phyloP scores from a whole-genome alignment of 2,888 invertebrate species.

The Baronia brevicornis region DNA sequence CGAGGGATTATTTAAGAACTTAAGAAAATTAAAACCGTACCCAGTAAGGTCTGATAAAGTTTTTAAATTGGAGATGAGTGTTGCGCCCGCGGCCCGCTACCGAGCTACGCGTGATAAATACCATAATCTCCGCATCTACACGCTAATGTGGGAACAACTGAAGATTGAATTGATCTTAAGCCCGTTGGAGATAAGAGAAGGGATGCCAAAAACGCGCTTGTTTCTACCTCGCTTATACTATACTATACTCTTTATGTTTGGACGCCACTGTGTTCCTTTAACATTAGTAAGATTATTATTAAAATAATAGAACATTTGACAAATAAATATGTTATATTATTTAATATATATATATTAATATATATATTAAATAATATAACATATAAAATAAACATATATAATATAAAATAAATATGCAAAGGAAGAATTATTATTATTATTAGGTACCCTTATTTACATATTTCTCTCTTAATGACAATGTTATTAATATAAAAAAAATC shows the following conservation, averaged over 20 bases:
- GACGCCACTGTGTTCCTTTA: too few relatives aligned
- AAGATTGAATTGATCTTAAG: slow-evolving; percentile 8
- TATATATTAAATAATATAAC: too few relatives aligned
- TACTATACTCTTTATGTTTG: slow-evolving; percentile 2
- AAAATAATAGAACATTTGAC: too few relatives aligned
- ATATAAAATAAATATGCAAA: too few relatives aligned
- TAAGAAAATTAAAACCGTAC: slow-evolving; percentile 14
- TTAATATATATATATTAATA: too few relatives aligned
- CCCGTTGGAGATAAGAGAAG: slow-evolving; percentile 5
- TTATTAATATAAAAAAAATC: too few relatives aligned
- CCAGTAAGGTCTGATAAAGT: slow-evolving; percentile 17
- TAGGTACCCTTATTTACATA: too few relatives aligned
- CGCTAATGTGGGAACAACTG: slow-evolving; percentile 33
- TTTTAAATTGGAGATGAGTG: slow-evolving; percentile 27
- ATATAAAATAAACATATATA: too few relatives aligned
- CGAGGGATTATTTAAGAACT: slow-evolving; percentile 1
- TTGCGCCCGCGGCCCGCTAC: slow-evolving; percentile 44
- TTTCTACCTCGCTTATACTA: too few relatives aligned
- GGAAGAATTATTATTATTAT: too few relatives aligned
- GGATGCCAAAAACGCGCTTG: slow-evolving; percentile 5
- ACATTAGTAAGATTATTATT: too few relatives aligned
- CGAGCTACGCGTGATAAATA: slow-evolving; percentile 53
- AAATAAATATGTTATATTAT: background rate
- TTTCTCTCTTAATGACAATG: too few relatives aligned
- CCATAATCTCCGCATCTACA: slow-evolving; percentile 43